phyloP scores from a whole-genome alignment of 1,140 invertebrate species.

The Hyles euphorbiae region DNA sequence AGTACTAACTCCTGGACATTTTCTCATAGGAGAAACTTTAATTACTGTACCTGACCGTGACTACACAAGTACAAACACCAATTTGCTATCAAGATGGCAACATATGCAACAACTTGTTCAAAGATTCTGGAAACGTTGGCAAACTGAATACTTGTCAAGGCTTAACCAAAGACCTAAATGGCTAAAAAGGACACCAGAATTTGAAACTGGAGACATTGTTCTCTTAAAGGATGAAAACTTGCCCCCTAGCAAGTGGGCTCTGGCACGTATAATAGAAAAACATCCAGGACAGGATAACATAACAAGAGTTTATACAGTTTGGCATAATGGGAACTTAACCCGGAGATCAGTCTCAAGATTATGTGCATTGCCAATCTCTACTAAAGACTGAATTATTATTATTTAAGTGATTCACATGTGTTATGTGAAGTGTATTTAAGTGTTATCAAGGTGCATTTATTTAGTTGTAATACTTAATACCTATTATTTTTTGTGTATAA shows the following conservation, averaged over 20 bases:
- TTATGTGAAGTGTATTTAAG: no score
- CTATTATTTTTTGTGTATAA: no score
- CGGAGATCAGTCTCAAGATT: no score
- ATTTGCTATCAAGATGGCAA: constrained; percentile 1
- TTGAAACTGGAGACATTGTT: constrained; percentile 11
- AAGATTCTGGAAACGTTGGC: constrained; percentile 6
- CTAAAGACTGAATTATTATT: no score
- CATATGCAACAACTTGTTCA: background rate
- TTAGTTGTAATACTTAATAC: no score
- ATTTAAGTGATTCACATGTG: no score
- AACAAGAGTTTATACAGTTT: constrained; percentile 10
- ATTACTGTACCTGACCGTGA: constrained; percentile 5
- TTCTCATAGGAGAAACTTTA: constrained; percentile 35
- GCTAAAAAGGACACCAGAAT: background rate
- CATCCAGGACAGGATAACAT: constrained; percentile 19
- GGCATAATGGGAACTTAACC: no score
- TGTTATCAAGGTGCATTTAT: no score
- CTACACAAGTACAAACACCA: background rate
- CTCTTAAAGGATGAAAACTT: constrained; percentile 18
- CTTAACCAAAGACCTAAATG: constrained; percentile 1
- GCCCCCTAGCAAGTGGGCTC: constrained; percentile 15
- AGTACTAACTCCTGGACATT: constrained; percentile 24
- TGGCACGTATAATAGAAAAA: constrained; percentile 12
- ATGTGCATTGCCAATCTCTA: no score
- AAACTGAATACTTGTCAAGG: constrained; percentile 4